phyloP scores from a whole-genome alignment of 2,888 invertebrate species.

The Chesias legatella region DNA sequence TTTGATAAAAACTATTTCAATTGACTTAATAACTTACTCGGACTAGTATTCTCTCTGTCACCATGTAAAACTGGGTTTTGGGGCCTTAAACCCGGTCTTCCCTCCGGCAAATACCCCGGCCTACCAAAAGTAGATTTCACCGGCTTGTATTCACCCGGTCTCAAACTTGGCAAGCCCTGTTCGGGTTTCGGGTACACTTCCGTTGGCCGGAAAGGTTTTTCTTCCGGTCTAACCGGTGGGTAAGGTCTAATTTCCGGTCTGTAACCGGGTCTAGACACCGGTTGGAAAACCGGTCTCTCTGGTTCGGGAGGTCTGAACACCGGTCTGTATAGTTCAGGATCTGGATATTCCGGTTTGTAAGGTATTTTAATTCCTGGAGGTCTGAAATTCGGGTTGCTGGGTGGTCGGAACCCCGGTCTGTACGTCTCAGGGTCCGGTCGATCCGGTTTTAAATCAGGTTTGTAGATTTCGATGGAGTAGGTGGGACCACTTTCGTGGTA shows the following conservation, averaged over 20 bases:
- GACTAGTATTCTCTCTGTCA: constrained; percentile 44
- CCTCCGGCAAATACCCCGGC: constrained; percentile 6
- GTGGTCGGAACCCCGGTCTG: constrained; percentile 37
- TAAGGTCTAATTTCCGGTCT: constrained; percentile 28
- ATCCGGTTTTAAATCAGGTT: constrained; percentile 16
- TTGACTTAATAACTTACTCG: constrained; percentile 51
- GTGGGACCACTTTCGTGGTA: constrained; percentile 9
- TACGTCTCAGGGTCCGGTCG: constrained; percentile 29
- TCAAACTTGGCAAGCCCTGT: constrained; percentile 17
- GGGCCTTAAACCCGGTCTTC: constrained; percentile 21
- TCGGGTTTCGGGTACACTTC: constrained; percentile 16
- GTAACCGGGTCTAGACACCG: constrained; percentile 24
- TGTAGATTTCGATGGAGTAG: constrained; percentile 20
- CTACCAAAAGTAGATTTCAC: neutral
- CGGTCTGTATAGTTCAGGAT: constrained; percentile 28
- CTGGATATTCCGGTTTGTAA: constrained; percentile 36
- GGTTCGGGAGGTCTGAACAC: constrained; percentile 25
- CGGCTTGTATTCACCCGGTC: constrained; percentile 6
- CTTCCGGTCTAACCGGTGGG: constrained; percentile 20
- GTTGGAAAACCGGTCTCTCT: constrained; percentile 18
- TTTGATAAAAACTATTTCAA: too few species aligned
- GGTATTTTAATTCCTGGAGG: constrained; percentile 16
- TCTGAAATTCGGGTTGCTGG: constrained; percentile 29
- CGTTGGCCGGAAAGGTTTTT: constrained; percentile 19
- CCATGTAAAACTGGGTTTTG: constrained; percentile 39